Percentiles rank a stretch among this genome's conserved stretches.
Conservation (phyloP, 1,140 invertebrate species). For the Varroa destructor region DNA sequence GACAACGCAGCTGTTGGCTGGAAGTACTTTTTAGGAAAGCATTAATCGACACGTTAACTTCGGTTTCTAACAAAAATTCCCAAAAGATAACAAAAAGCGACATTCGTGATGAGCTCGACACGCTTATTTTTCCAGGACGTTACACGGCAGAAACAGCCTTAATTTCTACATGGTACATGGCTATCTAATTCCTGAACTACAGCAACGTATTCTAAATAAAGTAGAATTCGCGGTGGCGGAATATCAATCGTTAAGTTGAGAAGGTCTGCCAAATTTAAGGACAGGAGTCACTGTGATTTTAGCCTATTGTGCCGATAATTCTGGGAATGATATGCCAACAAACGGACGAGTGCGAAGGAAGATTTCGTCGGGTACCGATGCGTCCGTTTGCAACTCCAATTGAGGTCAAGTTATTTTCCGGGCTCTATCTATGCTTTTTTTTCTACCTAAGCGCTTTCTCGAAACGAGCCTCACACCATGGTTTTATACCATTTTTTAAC, state of each 20-base stretch:
- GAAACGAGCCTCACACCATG: conserved; percentile 32
- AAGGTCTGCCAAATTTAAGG: conserved; percentile 40
- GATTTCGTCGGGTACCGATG: conserved; percentile 41
- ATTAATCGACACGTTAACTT: conserved; percentile 1
- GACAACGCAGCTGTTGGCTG: conserved; percentile 16
- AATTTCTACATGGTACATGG: conserved; percentile 38
- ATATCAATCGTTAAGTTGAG: conserved; percentile 36
- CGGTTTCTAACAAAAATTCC: conserved; percentile 31
- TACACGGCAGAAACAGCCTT: conserved; percentile 64
- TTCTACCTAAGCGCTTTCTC: conserved; percentile 43
- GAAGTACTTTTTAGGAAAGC: too few relatives aligned
- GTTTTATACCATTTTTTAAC: conserved; percentile 40
- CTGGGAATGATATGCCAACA: conserved; percentile 25
- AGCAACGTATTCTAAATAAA: conserved; percentile 39
- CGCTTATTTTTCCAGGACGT: conserved; percentile 88
- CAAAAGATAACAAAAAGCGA: conserved; percentile 41
- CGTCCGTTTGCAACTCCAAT: conserved; percentile 42
- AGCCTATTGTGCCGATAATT: conserved; percentile 34
- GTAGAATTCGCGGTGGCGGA: conserved; percentile 38
- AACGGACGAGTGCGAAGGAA: conserved; percentile 33
- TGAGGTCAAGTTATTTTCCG: conserved; percentile 40
- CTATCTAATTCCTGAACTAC: conserved; percentile 40
- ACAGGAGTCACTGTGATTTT: conserved; percentile 32
- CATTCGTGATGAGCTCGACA: conserved; percentile 68
- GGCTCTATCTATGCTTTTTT: conserved; percentile 40